These are phyloP conservation scores for Fabriciana adippe DNA, from an alignment of 2,888 invertebrate species.

Conservation along the genomic window DNA sequence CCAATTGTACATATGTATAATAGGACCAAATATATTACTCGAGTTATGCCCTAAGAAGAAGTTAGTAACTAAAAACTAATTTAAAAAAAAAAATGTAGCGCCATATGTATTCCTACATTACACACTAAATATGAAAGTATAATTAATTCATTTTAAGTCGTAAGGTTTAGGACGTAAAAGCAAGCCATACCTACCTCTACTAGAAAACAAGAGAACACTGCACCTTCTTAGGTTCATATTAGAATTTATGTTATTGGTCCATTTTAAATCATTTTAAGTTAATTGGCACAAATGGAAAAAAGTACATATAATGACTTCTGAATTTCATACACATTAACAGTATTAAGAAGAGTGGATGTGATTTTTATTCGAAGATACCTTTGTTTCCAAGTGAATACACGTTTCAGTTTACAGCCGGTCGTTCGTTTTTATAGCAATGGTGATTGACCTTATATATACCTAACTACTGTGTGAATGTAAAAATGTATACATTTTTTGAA, in stretches of 20 bases:
- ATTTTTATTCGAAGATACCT: conserved; percentile 26
- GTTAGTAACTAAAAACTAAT: neutral
- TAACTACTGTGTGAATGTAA: conserved; percentile 20
- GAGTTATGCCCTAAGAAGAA: no score
- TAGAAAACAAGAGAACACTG: no score
- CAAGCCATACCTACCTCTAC: no score
- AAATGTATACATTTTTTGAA: conserved; percentile 5
- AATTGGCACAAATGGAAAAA: neutral
- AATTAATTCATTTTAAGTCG: no score
- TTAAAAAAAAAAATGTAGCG: neutral
- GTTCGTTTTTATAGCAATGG: conserved; percentile 36
- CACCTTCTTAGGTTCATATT: neutral
- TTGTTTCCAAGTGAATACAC: conserved; percentile 22
- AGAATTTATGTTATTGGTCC: neutral
- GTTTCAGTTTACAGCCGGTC: conserved; percentile 32
- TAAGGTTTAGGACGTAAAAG: no score
- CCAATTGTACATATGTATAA: no score
- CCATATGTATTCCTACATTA: neutral
- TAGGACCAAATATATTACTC: no score
- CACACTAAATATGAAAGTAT: conserved; percentile 4
- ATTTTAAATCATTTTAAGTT: no score
- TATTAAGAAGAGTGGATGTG: conserved; percentile 21
- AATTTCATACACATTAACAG: neutral
- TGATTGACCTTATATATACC: conserved; percentile 35
- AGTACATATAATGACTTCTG: neutral